These are phyloP conservation scores for Allolobophora icterica DNA, from an alignment of 2,888 invertebrate species.

Conservation along the genomic window DNA sequence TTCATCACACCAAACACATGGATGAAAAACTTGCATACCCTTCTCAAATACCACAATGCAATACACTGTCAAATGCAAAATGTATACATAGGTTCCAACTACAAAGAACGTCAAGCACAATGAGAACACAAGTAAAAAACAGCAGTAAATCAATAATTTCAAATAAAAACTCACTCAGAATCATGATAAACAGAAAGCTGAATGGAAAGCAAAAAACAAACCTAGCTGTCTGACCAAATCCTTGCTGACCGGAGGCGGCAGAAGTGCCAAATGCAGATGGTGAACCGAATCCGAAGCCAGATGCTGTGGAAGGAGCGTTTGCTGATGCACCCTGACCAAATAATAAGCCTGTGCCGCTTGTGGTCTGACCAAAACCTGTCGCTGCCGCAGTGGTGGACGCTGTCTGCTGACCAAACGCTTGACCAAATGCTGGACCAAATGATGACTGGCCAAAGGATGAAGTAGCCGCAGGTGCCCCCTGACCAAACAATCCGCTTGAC, in stretches of 20 bases:
- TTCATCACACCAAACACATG: too few species aligned
- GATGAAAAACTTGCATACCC: too few species aligned
- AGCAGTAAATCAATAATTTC: too few species aligned
- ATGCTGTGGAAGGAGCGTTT: not conserved
- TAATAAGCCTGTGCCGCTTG: not conserved
- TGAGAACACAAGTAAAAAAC: too few species aligned
- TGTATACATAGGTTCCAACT: too few species aligned
- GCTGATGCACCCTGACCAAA: not conserved
- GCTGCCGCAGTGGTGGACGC: not conserved
- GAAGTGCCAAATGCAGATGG: constrained; percentile 25
- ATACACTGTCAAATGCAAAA: too few species aligned
- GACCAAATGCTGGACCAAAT: not conserved
- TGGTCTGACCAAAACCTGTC: constrained; percentile 21
- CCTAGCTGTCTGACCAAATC: not conserved
- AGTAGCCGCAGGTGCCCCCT: not conserved
- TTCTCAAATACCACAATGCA: too few species aligned
- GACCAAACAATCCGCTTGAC: constrained; percentile 11
- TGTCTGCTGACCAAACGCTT: constrained; percentile 12
- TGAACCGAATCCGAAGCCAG: constrained; percentile 8
- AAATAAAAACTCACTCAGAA: too few species aligned
- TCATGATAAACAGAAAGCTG: not conserved
- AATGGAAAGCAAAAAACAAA: not conserved
- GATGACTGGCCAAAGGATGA: not conserved
- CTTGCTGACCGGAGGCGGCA: not conserved
- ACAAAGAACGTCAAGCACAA: not conserved